Evolutionary conservation across 2,888 invertebrate genomes (phyloP).

Genomic region (Trichopria drosophilae): DNA sequence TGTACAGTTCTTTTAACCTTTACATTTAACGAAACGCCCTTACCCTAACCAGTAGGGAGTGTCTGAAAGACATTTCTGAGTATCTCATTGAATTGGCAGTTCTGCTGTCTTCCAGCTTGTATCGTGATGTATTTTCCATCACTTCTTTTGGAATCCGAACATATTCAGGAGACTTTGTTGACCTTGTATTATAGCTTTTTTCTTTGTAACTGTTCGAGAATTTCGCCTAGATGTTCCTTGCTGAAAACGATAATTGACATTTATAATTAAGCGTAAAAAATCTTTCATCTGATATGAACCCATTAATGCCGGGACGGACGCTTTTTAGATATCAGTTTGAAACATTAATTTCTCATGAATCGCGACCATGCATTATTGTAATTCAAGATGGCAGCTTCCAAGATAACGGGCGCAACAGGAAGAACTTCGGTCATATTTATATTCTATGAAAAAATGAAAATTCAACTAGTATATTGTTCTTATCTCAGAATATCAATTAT

Average conservation of each 20-base stretch:
- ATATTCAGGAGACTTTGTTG: constrained; percentile 68
- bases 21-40: too few species aligned
- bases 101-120: background rate
- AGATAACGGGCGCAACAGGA: constrained; percentile 30
- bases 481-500: too few species aligned
- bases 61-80: constrained; percentile 14
- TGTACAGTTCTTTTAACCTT: too few species aligned
- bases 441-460: too few species aligned
- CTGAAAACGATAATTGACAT: constrained; percentile 11
- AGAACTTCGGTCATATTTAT: too few species aligned
- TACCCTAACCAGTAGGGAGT: constrained; percentile 25
- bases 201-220: constrained; percentile 31
- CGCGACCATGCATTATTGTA: too few species aligned
- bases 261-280: constrained; percentile 2
- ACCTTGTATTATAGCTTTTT: constrained; percentile 55
- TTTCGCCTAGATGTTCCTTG: constrained; percentile 23
- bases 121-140: too few species aligned
- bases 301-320: too few species aligned
- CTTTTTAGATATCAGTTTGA: background rate
- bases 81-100: constrained; percentile 4
- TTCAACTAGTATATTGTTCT: too few species aligned
- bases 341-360: too few species aligned
- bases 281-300: too few species aligned
- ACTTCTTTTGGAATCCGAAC: constrained; percentile 70
- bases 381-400: constrained; percentile 29